Conservation (phyloP, 2,888 invertebrate genomes). For the Drosophila formosana region DNA sequence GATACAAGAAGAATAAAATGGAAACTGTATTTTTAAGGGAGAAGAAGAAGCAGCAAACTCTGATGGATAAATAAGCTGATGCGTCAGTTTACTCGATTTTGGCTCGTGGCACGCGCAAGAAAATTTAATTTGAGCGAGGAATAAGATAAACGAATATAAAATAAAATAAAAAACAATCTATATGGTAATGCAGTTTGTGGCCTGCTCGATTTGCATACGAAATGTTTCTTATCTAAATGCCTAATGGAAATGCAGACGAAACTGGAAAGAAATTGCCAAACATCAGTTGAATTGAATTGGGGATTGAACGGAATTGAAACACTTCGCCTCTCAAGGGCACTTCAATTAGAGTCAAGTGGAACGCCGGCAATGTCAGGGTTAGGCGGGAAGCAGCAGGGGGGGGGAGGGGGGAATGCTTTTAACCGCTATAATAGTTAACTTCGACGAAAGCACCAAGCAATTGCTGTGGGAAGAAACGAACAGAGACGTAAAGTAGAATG, state of each 20-base stretch:
- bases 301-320: conserved; percentile 16
- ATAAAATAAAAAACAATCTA: conserved; percentile 60
- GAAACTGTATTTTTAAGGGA: conserved; percentile 22
- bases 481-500: conserved; percentile 34
- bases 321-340: conserved; percentile 49
- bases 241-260: conserved; percentile 20
- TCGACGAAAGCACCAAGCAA: conserved; percentile 45
- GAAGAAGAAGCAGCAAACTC: background rate
- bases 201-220: conserved; percentile 57
- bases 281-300: conserved; percentile 7
- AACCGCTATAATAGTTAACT: conserved; percentile 24
- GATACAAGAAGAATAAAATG: conserved; percentile 8
- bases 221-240: conserved; percentile 21
- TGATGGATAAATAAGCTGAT: conserved; percentile 26
- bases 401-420: background rate
- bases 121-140: conserved; percentile 29
- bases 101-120: conserved; percentile 63
- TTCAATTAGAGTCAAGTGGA: conserved; percentile 51
- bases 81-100: conserved; percentile 26
- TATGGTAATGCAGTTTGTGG: conserved; percentile 65
- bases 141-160: conserved; percentile 7
- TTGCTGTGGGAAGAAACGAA: conserved; percentile 32
- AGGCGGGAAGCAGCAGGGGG: background rate
- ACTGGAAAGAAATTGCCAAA: conserved; percentile 13
- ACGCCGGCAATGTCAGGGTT: conserved; percentile 22